Base-by-base conservation (phyloP, 2,888 invertebrate species). In the Branchellion lobata region DNA sequence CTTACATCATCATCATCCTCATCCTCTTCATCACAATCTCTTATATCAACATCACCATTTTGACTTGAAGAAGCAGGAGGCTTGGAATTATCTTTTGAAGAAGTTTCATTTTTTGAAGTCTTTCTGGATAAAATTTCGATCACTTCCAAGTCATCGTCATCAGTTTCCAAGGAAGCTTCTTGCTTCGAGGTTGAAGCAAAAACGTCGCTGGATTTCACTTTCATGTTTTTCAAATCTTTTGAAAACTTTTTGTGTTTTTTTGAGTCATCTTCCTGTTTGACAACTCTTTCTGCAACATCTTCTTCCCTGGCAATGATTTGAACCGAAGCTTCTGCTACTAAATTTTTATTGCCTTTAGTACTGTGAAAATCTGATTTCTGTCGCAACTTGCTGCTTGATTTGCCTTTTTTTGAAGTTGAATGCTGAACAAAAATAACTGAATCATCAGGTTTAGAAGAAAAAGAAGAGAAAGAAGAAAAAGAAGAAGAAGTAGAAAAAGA, bases 391-490 rank as follows among this genome's bases (percentile, higher is more conserved):
- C 61, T 24, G 24, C 24, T 57, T 8, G 14, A 57, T n/a, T 57
- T 57, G 61, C 61, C 21, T n/a, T 57, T 57, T n/a, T 57, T 57
- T n/a, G 61, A 57, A 3, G 61, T 57, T n/a, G 61, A 57, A 5
- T 57, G 61, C 24, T 57, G 21, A 8, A 57, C 24, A 57, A 57
- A 57, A n/a, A 57, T 24, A n/a, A 57, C n/a, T 5, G 61, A 57
- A n/a, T 18, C 24, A n/a, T 57, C 61, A n/a, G 24, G 61, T 3
- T n/a, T 57, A 14, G 61, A n/a, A 24, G 3, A 3, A 57, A n/a
- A n/a, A n/a, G n/a, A n/a, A n/a, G n/a, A n/a, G n/a, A n/a, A n/a
- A n/a, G n/a, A n/a, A n/a, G n/a, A n/a, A n/a, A n/a, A n/a, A n/a
- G 8, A 14, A 14, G 18, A 14, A 47, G 8, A 14, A 47, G 8